Evolutionary conservation across 2,888 invertebrate species (phyloP).

Genomic region (Morpho helenor): DNA sequence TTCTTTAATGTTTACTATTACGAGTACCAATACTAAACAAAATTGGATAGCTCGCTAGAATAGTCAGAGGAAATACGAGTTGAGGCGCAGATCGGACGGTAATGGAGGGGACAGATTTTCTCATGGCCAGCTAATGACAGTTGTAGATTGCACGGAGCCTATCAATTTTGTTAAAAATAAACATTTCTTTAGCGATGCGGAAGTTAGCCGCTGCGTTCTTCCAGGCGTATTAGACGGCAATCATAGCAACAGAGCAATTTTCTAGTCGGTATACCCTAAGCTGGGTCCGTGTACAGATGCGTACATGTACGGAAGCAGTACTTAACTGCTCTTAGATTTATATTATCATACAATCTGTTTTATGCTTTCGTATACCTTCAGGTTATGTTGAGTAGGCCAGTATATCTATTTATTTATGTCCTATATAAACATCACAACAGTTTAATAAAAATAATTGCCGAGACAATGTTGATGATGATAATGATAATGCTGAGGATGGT

Average conservation of each 20-base stretch:
- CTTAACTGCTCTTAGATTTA: too few species aligned
- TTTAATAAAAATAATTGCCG: too few species aligned
- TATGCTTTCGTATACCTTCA: too few species aligned
- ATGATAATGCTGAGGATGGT: too few species aligned
- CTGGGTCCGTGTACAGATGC: slow-evolving; percentile 13
- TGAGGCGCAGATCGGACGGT: slow-evolving; percentile 22
- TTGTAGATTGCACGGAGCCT: slow-evolving; percentile 40
- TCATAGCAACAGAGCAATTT: slow-evolving; percentile 69
- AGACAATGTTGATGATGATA: too few species aligned
- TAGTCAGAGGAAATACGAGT: slow-evolving; percentile 7
- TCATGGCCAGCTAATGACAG: slow-evolving; percentile 49
- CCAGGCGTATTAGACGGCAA: slow-evolving; percentile 60
- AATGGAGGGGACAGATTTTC: slow-evolving; percentile 35
- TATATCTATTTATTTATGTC: too few species aligned
- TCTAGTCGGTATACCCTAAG: slow-evolving; percentile 33
- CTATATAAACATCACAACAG: too few species aligned
- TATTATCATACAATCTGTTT: too few species aligned
- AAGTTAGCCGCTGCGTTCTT: slow-evolving; percentile 60
- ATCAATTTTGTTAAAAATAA: slow-evolving; percentile 68
- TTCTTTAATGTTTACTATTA: slow-evolving; percentile 7
- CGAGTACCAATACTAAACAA: slow-evolving; percentile 5
- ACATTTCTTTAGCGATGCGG: slow-evolving; percentile 65
- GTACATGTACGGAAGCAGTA: slow-evolving; percentile 1
- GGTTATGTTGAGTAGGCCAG: too few species aligned
- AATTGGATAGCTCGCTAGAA: slow-evolving; percentile 11